Evolutionary conservation across 2,888 invertebrate species (phyloP).

Genomic region (Hipparchia sbordonii): DNA sequence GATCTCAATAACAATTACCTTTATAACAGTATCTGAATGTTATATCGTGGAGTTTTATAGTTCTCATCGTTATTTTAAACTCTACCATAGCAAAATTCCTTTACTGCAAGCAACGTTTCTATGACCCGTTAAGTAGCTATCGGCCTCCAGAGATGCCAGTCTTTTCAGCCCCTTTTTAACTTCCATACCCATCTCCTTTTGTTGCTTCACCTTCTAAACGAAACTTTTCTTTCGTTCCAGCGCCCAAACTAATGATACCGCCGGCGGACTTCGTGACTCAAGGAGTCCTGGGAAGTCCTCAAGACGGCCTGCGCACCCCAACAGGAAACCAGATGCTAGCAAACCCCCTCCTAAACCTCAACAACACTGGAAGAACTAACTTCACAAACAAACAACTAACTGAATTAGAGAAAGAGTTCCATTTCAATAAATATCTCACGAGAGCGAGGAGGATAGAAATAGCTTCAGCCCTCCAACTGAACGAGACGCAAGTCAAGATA

Average conservation of each 20-base stretch:
- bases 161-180: too few relatives aligned
- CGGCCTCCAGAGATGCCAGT: too few relatives aligned
- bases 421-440: slow-evolving; percentile 99
- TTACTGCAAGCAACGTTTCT: too few relatives aligned
- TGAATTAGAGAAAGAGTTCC: slow-evolving; percentile 99
- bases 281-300: slow-evolving; percentile 76
- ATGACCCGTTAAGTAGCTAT: too few relatives aligned
- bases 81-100: too few relatives aligned
- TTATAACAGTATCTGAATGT: too few relatives aligned
- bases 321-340: slow-evolving; percentile 75
- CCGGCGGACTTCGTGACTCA: slow-evolving; percentile 77
- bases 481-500: slow-evolving; percentile 98
- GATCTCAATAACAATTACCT: too few relatives aligned
- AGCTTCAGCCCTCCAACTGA: slow-evolving; percentile 96
- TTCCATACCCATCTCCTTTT: too few relatives aligned
- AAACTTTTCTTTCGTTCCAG: slow-evolving; percentile 59
- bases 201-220: neutral
- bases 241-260: slow-evolving; percentile 85
- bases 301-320: slow-evolving; percentile 75
- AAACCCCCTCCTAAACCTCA: slow-evolving; percentile 80
- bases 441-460: slow-evolving; percentile 98
- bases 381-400: slow-evolving; percentile 99
- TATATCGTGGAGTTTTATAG: too few relatives aligned
- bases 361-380: slow-evolving; percentile 97
- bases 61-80: too few relatives aligned